Evolutionary conservation across 2,797 vertebrate species (phyloP).

Genomic region (Aratinga solstitialis): DNA sequence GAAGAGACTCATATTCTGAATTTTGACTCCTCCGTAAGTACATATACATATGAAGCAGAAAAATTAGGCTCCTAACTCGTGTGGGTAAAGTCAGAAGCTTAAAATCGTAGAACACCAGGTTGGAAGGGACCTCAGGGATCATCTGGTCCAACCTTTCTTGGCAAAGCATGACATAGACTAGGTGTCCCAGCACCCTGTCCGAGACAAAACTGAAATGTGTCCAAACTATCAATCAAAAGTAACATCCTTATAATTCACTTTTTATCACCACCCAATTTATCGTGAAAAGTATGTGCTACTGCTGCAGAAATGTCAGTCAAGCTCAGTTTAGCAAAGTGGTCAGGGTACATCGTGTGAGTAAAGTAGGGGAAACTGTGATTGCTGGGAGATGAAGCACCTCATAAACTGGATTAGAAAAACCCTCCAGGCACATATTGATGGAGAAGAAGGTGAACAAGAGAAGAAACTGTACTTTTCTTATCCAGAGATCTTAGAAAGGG

Average conservation of each 20-base stretch:
- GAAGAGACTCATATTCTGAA: neutral
- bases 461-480: neutral
- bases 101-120: neutral
- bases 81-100: neutral
- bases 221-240: neutral
- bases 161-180: neutral
- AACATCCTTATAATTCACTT: neutral
- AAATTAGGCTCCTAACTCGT: neutral
- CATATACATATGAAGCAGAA: neutral
- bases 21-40: neutral
- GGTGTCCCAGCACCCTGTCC: neutral
- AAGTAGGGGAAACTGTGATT: neutral
- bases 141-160: neutral
- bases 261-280: too few species aligned
- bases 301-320: neutral
- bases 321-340: neutral
- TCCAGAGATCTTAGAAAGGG: neutral
- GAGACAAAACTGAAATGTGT: neutral
- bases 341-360: neutral
- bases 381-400: neutral
- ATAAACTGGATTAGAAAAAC: neutral
- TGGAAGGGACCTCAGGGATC: neutral
- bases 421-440: neutral
- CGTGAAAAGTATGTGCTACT: neutral
- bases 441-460: neutral